Evolutionary conservation across 2,888 invertebrate species (phyloP).

Genomic region (Meganola albula): DNA sequence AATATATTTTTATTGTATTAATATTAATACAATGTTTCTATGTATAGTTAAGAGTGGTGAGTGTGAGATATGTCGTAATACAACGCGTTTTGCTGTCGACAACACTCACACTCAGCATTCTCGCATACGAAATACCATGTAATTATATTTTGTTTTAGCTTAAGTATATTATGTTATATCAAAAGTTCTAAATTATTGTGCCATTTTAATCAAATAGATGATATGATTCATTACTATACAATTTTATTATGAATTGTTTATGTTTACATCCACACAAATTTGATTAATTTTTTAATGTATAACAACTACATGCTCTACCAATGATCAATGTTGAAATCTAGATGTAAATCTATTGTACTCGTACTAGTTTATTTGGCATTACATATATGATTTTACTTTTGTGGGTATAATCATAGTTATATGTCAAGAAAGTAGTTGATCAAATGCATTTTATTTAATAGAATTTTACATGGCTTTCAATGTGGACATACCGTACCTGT

Average conservation of each 20-base stretch:
- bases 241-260: constrained; percentile 12
- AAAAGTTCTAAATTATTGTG: constrained; percentile 52
- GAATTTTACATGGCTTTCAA: constrained; percentile 26
- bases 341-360: too few relatives aligned
- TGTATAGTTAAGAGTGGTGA: constrained; percentile 1
- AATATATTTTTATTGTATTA: neutral
- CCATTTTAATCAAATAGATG: constrained; percentile 48
- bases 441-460: constrained; percentile 27
- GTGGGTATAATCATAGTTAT: constrained; percentile 22
- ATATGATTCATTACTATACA: constrained; percentile 17
- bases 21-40: neutral
- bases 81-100: too few relatives aligned
- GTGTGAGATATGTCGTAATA: too few relatives aligned
- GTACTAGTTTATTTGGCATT: too few relatives aligned
- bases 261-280: constrained; percentile 11
- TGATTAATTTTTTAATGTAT: too few relatives aligned
- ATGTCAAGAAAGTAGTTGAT: constrained; percentile 4
- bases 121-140: constrained; percentile 19
- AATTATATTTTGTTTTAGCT: constrained; percentile 28
- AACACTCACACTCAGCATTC: too few relatives aligned
- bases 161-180: constrained; percentile 31
- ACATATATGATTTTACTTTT: too few relatives aligned
- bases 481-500: constrained; percentile 36
- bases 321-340: too few relatives aligned
- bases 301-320: too few relatives aligned